These are phyloP conservation scores for Porites australiensis DNA, from an alignment of 64 coral and sea anemone genomes.

Conservation along the genomic window DNA sequence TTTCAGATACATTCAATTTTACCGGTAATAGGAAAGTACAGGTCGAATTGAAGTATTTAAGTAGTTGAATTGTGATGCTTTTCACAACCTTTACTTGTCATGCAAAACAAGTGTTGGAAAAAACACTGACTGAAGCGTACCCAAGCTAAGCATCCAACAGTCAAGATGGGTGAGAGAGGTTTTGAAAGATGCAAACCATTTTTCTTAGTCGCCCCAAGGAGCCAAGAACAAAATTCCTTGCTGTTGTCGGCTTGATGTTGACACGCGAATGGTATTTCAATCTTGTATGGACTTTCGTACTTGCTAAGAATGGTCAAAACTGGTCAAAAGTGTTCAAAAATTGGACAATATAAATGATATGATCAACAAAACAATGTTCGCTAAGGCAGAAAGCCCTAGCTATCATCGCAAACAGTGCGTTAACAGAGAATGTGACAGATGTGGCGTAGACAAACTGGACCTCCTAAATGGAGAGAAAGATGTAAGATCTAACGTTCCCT, in stretches of 20 bases:
- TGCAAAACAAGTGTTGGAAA: too few relatives aligned
- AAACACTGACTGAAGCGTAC: too few relatives aligned
- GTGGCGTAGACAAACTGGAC: constrained; percentile 47
- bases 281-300: constrained; percentile 48
- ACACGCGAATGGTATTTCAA: constrained; percentile 47
- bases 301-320: constrained; percentile 21
- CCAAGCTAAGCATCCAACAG: not conserved
- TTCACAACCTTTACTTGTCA: too few relatives aligned
- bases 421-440: constrained; percentile 45
- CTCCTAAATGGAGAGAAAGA: constrained; percentile 25
- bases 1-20: too few relatives aligned
- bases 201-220: constrained; percentile 32
- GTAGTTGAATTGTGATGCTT: too few relatives aligned
- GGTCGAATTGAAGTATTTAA: too few relatives aligned
- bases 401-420: constrained; percentile 23
- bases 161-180: constrained; percentile 44
- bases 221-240: constrained; percentile 51
- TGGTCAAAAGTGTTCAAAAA: constrained; percentile 12
- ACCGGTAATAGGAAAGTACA: too few relatives aligned
- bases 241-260: constrained; percentile 55
- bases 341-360: constrained; percentile 46
- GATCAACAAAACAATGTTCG: constrained; percentile 35
- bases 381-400: constrained; percentile 14
- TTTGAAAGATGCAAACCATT: constrained; percentile 52
- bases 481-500: constrained; percentile 26